Base-by-base conservation (phyloP, 2,888 invertebrate species). In the Hypena proboscidalis region DNA sequence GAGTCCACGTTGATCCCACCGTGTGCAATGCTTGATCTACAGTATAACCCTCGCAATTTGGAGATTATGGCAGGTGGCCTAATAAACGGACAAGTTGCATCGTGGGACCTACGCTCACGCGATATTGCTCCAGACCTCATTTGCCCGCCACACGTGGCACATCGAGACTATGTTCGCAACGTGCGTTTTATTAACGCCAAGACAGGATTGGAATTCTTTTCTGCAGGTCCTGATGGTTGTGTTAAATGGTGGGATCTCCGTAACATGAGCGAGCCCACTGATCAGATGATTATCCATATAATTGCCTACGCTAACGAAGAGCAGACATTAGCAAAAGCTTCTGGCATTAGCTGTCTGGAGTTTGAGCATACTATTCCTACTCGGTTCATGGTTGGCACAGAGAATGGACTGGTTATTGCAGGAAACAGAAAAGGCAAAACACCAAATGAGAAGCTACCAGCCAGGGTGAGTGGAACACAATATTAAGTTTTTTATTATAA, bases 161-260 rank as follows among this genome's bases (percentile, higher is more conserved):
- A 98, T 78, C 91, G 95, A 22, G 98, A 98, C 85, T 94, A 97
- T 0, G 97, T 96, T 4, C 94, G 95, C 57, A 95, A 94, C 58
- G 94, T 97, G 6, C 20, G 4, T 20, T 20, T 20, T 20, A 20
- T 17, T 17, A 95, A 95, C 76, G 96, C 97, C 0, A 98, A 98
- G 88, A 95, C 97, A 1, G 97, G 97, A 0, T 94, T 95, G 0
- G 98, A 98, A 79, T 97, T 98, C 77, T 98, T 98, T 85, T 97
- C 98, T 0, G 93, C 95, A 0, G 95, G 97, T 0, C 95, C 96
- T 1, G 98, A 98, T 79, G 98, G 98, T 1, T 95, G 94, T 80
- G 93, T 95, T 26, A 93, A 94, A 77, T 95, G 95, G 95, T 95
- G 95, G 95, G 95, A 95, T 79, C 90, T 92, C 7, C 89, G 95